Conservation (phyloP, 2,888 invertebrate species). For the Protodeltote pygarga region DNA sequence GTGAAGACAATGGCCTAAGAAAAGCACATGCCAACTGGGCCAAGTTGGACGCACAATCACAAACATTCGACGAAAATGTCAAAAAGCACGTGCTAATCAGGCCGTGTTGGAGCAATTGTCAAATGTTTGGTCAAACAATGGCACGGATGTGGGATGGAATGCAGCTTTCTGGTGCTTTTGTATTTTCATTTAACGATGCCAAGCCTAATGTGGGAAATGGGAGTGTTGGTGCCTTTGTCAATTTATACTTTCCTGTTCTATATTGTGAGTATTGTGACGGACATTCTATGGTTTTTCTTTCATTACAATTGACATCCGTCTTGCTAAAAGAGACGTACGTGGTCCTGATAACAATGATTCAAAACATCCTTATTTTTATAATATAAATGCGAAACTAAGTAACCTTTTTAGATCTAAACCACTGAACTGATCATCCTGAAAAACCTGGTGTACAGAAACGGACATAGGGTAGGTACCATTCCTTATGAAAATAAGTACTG, state of each 20-base stretch:
- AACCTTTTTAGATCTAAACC: too few relatives aligned
- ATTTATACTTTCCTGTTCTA: conserved; percentile 19
- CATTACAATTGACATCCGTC: too few relatives aligned
- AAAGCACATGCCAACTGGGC: conserved; percentile 49
- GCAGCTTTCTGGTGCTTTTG: conserved; percentile 34
- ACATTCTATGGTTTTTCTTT: too few relatives aligned
- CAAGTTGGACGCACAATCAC: conserved; percentile 21
- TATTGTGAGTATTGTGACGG: conserved; percentile 1
- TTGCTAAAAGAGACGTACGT: too few relatives aligned
- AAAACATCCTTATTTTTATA: too few relatives aligned
- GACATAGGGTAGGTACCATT: too few relatives aligned
- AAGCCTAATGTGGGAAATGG: conserved; percentile 33
- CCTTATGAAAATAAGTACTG: too few relatives aligned
- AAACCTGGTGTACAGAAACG: too few relatives aligned
- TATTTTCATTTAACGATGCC: conserved; percentile 12
- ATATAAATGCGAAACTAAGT: too few relatives aligned
- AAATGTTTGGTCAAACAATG: conserved; percentile 43
- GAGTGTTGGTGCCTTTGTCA: conserved; percentile 25
- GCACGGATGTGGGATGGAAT: conserved; percentile 44
- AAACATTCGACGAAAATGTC: conserved; percentile 32
- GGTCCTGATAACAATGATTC: too few relatives aligned
- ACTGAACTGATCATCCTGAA: too few relatives aligned
- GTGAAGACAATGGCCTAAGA: conserved; percentile 41
- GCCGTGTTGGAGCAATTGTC: conserved; percentile 17
- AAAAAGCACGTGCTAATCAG: conserved; percentile 38